Conservation (phyloP, 2,888 invertebrate genomes). For the Arge pagana region DNA sequence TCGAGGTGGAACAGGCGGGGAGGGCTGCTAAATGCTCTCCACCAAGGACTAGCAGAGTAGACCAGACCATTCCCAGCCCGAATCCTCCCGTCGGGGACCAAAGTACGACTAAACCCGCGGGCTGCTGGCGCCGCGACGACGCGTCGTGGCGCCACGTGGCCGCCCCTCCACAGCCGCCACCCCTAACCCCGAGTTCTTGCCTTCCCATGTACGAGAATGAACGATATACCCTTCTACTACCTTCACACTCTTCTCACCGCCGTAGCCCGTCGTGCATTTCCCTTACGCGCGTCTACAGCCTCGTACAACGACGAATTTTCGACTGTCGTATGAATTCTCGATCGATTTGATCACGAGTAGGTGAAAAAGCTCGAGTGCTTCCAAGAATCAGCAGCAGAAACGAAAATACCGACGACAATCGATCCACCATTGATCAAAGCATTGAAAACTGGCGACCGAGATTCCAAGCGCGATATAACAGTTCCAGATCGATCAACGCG, state of each 20-base stretch:
- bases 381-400: too few relatives aligned
- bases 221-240: conserved; percentile 29
- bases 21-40: conserved; percentile 16
- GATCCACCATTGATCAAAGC: too few relatives aligned
- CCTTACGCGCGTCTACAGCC: not conserved
- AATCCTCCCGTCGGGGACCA: conserved; percentile 10
- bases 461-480: too few relatives aligned
- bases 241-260: conserved; percentile 14
- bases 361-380: too few relatives aligned
- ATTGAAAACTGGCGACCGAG: too few relatives aligned
- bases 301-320: too few relatives aligned
- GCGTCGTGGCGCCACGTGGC: conserved; percentile 58
- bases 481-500: too few relatives aligned
- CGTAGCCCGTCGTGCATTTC: not conserved
- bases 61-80: conserved; percentile 4
- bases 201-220: conserved; percentile 21
- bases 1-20: not conserved
- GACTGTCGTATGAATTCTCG: too few relatives aligned
- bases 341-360: too few relatives aligned
- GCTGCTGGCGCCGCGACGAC: conserved; percentile 54
- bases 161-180: conserved; percentile 39
- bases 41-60: conserved; percentile 18
- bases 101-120: conserved; percentile 47
- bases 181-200: conserved; percentile 7
- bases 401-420: too few relatives aligned